Percentiles rank a stretch among this genome's conserved stretches.
Evolutionary conservation across 2,797 vertebrate species (phyloP).

Genomic region (Gambelia wislizenii): DNA sequence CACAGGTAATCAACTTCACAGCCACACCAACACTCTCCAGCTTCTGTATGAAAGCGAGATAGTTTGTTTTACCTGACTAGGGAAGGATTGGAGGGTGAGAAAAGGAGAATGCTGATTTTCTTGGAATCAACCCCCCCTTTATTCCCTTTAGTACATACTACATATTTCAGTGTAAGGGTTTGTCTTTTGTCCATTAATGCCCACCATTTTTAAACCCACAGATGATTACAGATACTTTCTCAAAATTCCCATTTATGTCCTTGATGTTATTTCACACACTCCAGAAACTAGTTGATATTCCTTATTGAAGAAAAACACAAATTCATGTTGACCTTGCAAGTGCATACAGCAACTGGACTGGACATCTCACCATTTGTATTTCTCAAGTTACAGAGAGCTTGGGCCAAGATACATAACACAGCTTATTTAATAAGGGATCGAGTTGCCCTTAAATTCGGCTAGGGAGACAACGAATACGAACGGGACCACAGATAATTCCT

Average conservation of each 20-base stretch:
- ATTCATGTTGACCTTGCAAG: too few relatives aligned
- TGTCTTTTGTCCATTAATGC: not conserved
- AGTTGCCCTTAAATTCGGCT: not conserved
- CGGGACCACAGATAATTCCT: not conserved
- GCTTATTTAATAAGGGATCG: not conserved
- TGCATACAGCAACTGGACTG: not conserved
- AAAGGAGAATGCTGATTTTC: not conserved
- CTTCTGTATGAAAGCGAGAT: not conserved
- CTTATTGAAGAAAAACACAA: not conserved
- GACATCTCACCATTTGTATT: not conserved
- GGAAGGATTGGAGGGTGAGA: constrained; percentile 2
- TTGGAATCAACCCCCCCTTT: not conserved
- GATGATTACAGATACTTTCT: too few relatives aligned
- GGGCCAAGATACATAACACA: not conserved
- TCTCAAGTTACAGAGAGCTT: not conserved
- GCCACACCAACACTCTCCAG: not conserved
- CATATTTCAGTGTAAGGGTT: not conserved
- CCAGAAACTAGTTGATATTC: not conserved
- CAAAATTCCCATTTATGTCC: not conserved
- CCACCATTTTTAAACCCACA: not conserved
- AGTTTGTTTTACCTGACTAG: constrained; percentile 41
- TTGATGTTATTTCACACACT: not conserved
- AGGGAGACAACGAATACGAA: not conserved
- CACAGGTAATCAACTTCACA: not conserved
- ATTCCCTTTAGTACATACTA: constrained; percentile 17